phyloP scores from a whole-genome alignment of 1,140 invertebrate species.

The Mya arenaria region DNA sequence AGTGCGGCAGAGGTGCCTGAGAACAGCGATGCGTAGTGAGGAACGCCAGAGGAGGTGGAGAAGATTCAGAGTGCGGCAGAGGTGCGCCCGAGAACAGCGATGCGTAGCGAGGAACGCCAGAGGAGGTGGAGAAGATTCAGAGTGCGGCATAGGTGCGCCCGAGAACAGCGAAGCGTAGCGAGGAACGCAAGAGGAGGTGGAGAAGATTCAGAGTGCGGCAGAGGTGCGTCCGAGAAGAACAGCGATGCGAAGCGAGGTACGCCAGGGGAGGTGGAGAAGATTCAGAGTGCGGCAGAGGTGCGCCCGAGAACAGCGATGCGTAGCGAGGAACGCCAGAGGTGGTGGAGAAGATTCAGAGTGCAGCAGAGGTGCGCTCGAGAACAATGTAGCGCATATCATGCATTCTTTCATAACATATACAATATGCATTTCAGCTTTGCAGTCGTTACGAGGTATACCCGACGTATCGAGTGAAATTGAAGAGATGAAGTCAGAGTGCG shows the following conservation, averaged over 20 bases:
- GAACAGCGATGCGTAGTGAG: too few relatives aligned
- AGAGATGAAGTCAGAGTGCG: conserved; percentile 91
- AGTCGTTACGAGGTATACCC: conserved; percentile 85
- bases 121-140: not conserved
- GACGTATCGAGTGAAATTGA: conserved; percentile 93
- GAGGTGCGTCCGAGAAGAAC: not conserved
- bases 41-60: too few relatives aligned
- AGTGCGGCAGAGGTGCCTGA: too few relatives aligned
- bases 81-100: too few relatives aligned
- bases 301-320: not conserved
- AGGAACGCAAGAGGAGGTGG: not conserved
- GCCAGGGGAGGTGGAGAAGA: not conserved
- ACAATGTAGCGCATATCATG: too few relatives aligned
- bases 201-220: not conserved
- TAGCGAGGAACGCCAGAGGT: not conserved
- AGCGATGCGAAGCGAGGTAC: not conserved
- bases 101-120: too few relatives aligned
- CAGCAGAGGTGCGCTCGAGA: not conserved
- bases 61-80: too few relatives aligned
- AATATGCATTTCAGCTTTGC: too few relatives aligned
- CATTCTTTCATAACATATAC: too few relatives aligned
- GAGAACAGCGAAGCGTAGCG: not conserved
- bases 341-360: not conserved
- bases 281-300: not conserved
- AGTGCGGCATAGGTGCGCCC: not conserved